Base-by-base conservation (phyloP, 2,797 vertebrate species). In the Aldrovandia affinis region DNA sequence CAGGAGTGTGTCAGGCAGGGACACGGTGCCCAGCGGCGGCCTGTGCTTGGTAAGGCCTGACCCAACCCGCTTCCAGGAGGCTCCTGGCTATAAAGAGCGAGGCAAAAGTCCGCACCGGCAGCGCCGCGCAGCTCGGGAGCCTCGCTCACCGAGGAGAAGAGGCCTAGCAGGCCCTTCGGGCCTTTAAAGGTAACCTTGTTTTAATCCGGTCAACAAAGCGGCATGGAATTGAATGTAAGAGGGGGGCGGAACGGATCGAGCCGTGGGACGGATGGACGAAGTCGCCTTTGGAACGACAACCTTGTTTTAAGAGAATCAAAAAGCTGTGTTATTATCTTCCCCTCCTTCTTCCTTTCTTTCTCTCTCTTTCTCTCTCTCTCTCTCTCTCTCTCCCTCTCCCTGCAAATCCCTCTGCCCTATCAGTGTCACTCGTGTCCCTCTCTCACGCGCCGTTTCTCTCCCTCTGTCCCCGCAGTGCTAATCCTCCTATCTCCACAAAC, bases 401-500 rank as follows among this genome's bases (percentile, higher is more conserved):
- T 6, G 9, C 18, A 44, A 75, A 75, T 75, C 70, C 70, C 39
- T 9, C 20, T 15, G 39, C 70, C 70, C 70, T 75, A 75, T 75
- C 70, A 75, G 70, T 75, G 70, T 75, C 70, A 75, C 70, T 75
- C 44, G 44, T 75, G 70, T 9, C 70, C 70, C 70, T 25, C 39
- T 44, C 39, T 44, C 68, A 44, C 70, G 36, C 39, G 7, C 70
- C 44, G 70, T 44, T 65, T 65, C 61, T 65, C 39, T 44, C 70
- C 30, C 70, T 70, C 36, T n/a, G 70, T 75, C 70, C 36, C 39
- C 22, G 22, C 39, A 1, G 15, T 44, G 70, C 70, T 75, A 75
- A 75, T 75, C 70, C 70, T 39, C 70, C 44, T 75, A 75, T 75
- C 70, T 75, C 70, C 39, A 75, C 70, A 75, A 36, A 75, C 70